Evolutionary conservation across 2,797 vertebrate species (phyloP).

Genomic region (Apogon talboti): DNA sequence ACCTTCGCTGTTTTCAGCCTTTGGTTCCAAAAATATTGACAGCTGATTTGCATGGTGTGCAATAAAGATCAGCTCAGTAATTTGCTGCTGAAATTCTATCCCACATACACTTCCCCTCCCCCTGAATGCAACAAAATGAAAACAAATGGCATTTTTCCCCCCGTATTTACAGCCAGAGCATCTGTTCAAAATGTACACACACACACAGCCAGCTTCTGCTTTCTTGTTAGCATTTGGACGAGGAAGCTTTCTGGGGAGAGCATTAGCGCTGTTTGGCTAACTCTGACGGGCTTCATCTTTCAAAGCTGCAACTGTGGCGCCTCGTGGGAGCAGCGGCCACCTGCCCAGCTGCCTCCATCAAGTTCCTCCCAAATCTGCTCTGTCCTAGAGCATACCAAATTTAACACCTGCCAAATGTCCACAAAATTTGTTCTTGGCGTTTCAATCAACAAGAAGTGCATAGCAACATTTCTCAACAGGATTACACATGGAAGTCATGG

Average conservation of each 20-base stretch:
- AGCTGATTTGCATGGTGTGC: not conserved
- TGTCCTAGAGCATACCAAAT: not conserved
- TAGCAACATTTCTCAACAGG: not conserved
- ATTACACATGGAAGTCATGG: not conserved
- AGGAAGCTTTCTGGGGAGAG: slow-evolving; percentile 54
- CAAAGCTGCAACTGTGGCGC: slow-evolving; percentile 39
- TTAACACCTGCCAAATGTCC: not conserved
- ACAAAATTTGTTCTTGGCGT: not conserved
- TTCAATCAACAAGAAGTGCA: not conserved
- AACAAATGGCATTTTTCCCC: slow-evolving; percentile 41
- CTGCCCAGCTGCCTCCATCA: slow-evolving; percentile 39
- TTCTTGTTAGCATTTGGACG: slow-evolving; percentile 48
- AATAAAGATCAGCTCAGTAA: slow-evolving; percentile 12
- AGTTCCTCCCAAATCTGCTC: slow-evolving; percentile 4
- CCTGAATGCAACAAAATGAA: slow-evolving; percentile 52
- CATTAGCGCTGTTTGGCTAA: slow-evolving; percentile 68
- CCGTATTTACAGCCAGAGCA: slow-evolving; percentile 59
- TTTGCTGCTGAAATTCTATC: slow-evolving; percentile 12
- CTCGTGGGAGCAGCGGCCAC: slow-evolving; percentile 51
- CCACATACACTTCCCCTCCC: slow-evolving; percentile 14
- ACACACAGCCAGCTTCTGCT: slow-evolving; percentile 43
- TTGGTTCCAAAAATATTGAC: too few relatives aligned
- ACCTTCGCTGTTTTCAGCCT: too few relatives aligned
- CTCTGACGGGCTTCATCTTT: slow-evolving; percentile 63
- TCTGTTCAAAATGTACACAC: slow-evolving; percentile 59